phyloP scores from a whole-genome alignment of 2,797 vertebrate species.

The Typhlichthys subterraneus region DNA sequence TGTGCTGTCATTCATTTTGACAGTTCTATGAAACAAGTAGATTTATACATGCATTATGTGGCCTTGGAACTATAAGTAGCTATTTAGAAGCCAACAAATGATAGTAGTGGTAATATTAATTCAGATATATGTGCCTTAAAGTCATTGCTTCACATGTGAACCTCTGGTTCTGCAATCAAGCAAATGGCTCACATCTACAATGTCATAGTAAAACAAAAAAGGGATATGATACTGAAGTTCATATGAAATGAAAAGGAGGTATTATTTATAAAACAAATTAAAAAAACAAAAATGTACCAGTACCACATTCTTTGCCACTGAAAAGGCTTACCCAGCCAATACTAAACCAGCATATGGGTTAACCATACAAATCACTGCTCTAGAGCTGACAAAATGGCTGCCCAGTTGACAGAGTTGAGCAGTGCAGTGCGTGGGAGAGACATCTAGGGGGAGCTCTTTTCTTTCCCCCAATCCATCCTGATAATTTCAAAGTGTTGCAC shows the following conservation, averaged over 20 bases:
- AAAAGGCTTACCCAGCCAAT: constrained; percentile 17
- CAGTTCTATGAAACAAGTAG: background rate
- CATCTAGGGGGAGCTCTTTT: constrained; percentile 33
- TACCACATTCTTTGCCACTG: constrained; percentile 22
- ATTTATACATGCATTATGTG: background rate
- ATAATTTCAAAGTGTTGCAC: constrained; percentile 24
- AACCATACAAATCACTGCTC: constrained; percentile 29
- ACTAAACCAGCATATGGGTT: constrained; percentile 35
- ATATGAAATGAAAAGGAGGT: constrained; percentile 30
- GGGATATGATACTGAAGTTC: constrained; percentile 11
- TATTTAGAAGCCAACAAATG: background rate
- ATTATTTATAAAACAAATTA: constrained; percentile 4
- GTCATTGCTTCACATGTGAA: constrained; percentile 34
- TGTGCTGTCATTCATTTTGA: background rate
- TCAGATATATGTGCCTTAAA: constrained; percentile 36
- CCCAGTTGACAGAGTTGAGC: constrained; percentile 17
- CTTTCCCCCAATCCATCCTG: constrained; percentile 19
- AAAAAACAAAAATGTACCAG: constrained; percentile 24
- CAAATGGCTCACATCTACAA: constrained; percentile 39
- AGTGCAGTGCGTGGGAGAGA: constrained; percentile 24
- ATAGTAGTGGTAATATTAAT: background rate
- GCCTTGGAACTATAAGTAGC: background rate
- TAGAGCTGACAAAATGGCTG: constrained; percentile 54
- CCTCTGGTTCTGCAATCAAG: constrained; percentile 5
- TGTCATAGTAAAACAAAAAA: constrained; percentile 12